Conservation (phyloP, 2,797 vertebrate species). For the Diglossa cyanea region DNA sequence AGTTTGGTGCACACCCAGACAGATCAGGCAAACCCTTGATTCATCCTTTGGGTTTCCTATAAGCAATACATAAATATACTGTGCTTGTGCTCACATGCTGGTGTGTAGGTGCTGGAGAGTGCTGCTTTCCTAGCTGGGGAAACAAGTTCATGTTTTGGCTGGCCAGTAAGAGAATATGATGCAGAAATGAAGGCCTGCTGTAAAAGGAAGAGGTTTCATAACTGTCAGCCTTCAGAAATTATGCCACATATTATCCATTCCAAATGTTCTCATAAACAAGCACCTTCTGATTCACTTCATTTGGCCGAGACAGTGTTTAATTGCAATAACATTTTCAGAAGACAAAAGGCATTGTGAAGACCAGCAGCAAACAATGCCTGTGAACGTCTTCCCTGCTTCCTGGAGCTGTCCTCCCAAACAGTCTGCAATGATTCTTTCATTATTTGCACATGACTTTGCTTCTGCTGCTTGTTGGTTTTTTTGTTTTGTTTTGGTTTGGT, state of each 20-base stretch:
- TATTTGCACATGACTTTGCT: not conserved
- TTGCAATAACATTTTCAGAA: slow-evolving; percentile 11
- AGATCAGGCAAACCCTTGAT: not conserved
- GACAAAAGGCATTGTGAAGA: slow-evolving; percentile 24
- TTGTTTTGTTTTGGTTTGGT: too few relatives aligned
- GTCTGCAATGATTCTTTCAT: not conserved
- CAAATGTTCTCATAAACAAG: slow-evolving; percentile 6
- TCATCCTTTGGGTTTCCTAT: not conserved
- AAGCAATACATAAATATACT: not conserved
- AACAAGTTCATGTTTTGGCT: not conserved
- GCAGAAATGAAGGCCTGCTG: not conserved
- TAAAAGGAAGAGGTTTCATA: not conserved
- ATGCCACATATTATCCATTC: not conserved
- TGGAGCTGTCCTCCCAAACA: not conserved
- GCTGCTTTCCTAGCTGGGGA: not conserved
- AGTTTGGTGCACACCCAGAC: not conserved
- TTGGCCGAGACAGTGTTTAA: not conserved
- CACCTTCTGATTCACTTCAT: not conserved
- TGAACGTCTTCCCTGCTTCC: not conserved
- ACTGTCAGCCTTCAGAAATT: not conserved
- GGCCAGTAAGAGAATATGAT: not conserved
- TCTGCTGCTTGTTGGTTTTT: not conserved
- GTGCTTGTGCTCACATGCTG: not conserved
- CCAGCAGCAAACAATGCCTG: slow-evolving; percentile 18
- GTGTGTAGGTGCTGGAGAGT: not conserved